phyloP scores from a whole-genome alignment of 1,140 invertebrate species.

The Pseudobourletiella spinata region DNA sequence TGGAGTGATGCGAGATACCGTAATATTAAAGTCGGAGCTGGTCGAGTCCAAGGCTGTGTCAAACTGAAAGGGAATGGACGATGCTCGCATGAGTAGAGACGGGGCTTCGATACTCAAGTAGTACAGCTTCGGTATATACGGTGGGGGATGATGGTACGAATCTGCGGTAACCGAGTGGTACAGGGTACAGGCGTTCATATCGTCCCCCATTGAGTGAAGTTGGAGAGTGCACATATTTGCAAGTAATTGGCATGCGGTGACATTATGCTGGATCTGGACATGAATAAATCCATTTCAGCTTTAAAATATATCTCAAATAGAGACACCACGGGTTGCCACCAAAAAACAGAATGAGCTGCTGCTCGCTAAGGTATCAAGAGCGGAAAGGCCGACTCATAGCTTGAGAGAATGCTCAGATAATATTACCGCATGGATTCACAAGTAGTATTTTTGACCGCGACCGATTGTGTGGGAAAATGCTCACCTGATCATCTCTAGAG shows the following conservation, averaged over 20 bases:
- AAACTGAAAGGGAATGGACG: conserved; percentile 45
- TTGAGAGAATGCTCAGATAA: no score
- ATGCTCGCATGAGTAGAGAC: conserved; percentile 44
- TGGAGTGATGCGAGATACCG: conserved; percentile 37
- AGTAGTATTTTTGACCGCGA: no score
- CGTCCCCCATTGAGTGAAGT: conserved; percentile 47
- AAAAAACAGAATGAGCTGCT: no score
- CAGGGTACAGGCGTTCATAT: conserved; percentile 45
- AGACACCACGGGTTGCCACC: no score
- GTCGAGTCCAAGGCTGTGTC: conserved; percentile 41
- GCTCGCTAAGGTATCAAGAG: no score
- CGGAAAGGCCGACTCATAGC: no score
- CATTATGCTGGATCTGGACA: conserved; percentile 44
- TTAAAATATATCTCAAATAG: no score
- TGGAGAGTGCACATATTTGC: conserved; percentile 60
- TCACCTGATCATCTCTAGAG: no score
- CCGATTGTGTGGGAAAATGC: no score
- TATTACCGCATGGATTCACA: no score
- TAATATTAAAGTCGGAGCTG: conserved; percentile 37
- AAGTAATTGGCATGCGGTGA: conserved; percentile 55
- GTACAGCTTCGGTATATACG: conserved; percentile 47
- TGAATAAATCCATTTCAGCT: no score
- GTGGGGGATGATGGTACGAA: conserved; percentile 39
- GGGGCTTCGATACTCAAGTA: conserved; percentile 46
- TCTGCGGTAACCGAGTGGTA: conserved; percentile 44